These are phyloP conservation scores for Microcebus jonahi DNA, from an alignment of 2,113 vertebrate species.

Conservation along the genomic window DNA sequence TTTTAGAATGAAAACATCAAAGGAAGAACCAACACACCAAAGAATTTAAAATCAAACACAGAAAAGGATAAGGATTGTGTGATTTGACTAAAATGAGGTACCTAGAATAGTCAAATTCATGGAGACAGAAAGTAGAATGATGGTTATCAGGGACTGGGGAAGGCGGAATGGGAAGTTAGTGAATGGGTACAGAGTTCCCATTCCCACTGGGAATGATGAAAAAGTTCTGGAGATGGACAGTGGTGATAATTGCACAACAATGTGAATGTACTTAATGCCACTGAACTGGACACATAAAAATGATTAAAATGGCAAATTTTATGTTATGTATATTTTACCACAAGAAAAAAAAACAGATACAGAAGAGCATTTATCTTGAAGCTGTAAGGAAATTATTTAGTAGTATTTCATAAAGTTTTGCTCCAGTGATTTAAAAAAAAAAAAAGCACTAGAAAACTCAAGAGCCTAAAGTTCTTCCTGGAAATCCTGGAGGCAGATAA, in stretches of 20 bases:
- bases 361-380: conserved; percentile 30
- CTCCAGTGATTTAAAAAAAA: not conserved
- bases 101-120: not conserved
- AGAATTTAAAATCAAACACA: conserved; percentile 6
- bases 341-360: conserved; percentile 27
- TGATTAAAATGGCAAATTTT: conserved; percentile 23
- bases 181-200: not conserved
- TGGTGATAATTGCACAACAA: not conserved
- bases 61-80: not conserved
- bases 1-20: not conserved
- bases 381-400: conserved; percentile 35
- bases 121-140: not conserved
- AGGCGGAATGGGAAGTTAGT: rapidly evolving
- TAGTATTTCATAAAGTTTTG: conserved; percentile 51
- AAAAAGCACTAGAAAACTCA: conserved; percentile 4
- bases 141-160: too few relatives aligned
- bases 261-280: not conserved
- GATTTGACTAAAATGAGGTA: not conserved
- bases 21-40: not conserved
- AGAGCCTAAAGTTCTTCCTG: conserved; percentile 6
- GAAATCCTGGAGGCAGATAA: not conserved
- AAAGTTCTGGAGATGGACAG: not conserved
- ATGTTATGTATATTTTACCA: conserved; percentile 41
- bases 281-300: not conserved
- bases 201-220: not conserved